Evolutionary conservation across 2,888 invertebrate genomes (phyloP).

Genomic region (Archaeoteleia sp.): DNA sequence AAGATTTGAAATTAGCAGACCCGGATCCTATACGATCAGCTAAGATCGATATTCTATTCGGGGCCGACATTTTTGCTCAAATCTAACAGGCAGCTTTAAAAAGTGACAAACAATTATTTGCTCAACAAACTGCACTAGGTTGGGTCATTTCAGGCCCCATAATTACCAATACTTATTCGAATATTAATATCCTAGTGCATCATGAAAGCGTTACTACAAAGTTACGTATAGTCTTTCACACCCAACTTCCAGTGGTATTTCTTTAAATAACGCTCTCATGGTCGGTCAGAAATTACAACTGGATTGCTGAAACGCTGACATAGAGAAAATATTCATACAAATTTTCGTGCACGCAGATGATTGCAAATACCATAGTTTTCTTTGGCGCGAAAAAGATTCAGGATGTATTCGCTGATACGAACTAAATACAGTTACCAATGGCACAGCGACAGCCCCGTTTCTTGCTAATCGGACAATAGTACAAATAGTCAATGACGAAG

Average conservation of each 20-base stretch:
- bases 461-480: background rate
- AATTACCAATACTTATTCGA: too few species aligned
- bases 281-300: background rate
- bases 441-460: background rate
- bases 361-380: background rate
- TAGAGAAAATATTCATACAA: slow-evolving; percentile 8
- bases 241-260: background rate
- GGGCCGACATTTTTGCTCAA: too few species aligned
- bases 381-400: background rate
- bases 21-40: too few species aligned
- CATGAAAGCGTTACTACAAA: slow-evolving; percentile 1
- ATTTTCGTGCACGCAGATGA: background rate
- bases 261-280: background rate
- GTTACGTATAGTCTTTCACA: background rate
- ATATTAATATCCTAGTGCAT: too few species aligned
- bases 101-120: too few species aligned
- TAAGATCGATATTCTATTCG: too few species aligned
- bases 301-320: background rate
- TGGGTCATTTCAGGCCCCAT: too few species aligned
- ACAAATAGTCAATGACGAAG: slow-evolving; percentile 2
- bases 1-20: too few species aligned
- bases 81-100: too few species aligned
- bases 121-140: too few species aligned
- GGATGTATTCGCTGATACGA: background rate
- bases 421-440: slow-evolving; percentile 3